Evolutionary conservation across 2,888 invertebrate species (phyloP), one percentile per base, ranked within the genome.

Genomic region (Euspilapteryx auroguttella): DNA sequence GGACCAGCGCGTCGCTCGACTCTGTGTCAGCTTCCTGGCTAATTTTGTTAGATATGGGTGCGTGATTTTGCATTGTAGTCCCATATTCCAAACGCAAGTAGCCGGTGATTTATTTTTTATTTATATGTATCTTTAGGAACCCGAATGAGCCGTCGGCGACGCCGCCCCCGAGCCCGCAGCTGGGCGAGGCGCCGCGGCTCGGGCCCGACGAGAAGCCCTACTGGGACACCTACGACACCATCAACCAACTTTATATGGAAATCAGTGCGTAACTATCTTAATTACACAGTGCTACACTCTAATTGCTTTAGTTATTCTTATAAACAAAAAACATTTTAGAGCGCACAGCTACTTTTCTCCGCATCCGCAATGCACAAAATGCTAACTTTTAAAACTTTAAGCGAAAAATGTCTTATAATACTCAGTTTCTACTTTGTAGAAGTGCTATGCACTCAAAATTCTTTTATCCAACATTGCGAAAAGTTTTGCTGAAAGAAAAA

Each of bases 11-110:
- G 82, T 91, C 24, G 86, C 91, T 29, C 83, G 84, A 49, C 79
- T 87, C 21, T 83, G 92, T 55, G 83, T 93, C 44, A 87, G 87
- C 49, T 92, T 89, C 65, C 80, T 94, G 49, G 82, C 91, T 37
- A 94, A 94, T 75, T 94, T 94, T 49, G 88, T 87, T 35, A 84
- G 85, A 62, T 85, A 86, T 36, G 94, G 94, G 94, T 94, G 78
- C 84, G 83, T 64, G 8, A 27, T 17, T 12, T 21, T 21, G 23
- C 4, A 3, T 23, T 3, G 23, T 23, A 23, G n/a, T n/a, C n/a
- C n/a, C n/a, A n/a, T 20, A 20, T 20, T 25, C 8, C 25, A 14
- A 12, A 25, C 8, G 10, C 22, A 24, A 17, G 26, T 17, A n/a
- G n/a, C n/a, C n/a, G n/a, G n/a, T n/a, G n/a, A n/a, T n/a, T 23